phyloP scores from a whole-genome alignment of 2,797 vertebrate species.

The Sarcophilus harrisii region DNA sequence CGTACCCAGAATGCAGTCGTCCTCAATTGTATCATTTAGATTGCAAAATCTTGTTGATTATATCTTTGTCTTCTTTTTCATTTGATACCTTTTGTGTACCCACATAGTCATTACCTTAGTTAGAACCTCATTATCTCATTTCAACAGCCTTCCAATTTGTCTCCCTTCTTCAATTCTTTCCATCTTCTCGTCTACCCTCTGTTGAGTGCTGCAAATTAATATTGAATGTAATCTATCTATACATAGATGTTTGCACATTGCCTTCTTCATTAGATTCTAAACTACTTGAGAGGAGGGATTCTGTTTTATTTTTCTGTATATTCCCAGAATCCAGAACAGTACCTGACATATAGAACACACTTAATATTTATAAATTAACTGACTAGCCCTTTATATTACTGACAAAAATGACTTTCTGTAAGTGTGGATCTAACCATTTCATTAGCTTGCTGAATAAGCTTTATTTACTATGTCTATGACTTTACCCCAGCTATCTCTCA shows the following conservation, averaged over 20 bases:
- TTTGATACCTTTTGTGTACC: not conserved
- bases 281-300: not conserved
- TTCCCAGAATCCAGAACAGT: not conserved
- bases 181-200: not conserved
- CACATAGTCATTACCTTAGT: not conserved
- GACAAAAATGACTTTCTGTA: not conserved
- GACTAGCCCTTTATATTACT: not conserved
- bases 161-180: not conserved
- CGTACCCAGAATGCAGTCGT: not conserved
- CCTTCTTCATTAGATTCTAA: not conserved
- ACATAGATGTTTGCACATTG: not conserved
- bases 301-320: not conserved
- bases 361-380: not conserved
- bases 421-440: not conserved
- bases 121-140: not conserved
- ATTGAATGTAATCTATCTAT: not conserved
- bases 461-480: not conserved
- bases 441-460: not conserved
- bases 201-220: not conserved
- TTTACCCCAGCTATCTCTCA: not conserved
- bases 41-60: not conserved
- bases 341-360: not conserved
- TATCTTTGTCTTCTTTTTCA: not conserved
- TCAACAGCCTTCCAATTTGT: not conserved
- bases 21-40: not conserved